Evolutionary conservation across 2,888 invertebrate species (phyloP), one percentile per base, ranked within the genome.

Genomic region (Stratiomys singularior): DNA sequence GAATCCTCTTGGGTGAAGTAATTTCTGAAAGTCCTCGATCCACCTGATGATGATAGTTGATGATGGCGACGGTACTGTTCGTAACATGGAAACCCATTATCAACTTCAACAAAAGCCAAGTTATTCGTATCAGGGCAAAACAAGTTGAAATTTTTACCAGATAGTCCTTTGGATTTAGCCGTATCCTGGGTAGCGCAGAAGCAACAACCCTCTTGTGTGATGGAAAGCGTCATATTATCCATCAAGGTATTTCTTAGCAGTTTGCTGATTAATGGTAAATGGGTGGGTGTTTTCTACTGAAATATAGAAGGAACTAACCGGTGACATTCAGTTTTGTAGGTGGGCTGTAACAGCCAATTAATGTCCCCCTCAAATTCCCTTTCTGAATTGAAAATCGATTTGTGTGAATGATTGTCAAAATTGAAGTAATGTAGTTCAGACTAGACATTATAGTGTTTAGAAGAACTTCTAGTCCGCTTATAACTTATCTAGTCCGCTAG

Each of bases 11-110:
- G 69, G 69, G 69, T 47, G 25, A 46, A 25, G 28, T 69, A 15
- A 69, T 69, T 69, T 46, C 30, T 44, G 44, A 47, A 25, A 25
- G 69, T 25, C 69, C 28, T 66, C 23, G n/a, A 25, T 60, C 15
- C 60, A 23, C 11, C 11, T 5, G 9, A 4, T 15, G 60, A 60
- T 60, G 23, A 60, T 18, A 5, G 60, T 37, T 25, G 60, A 60
- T 21, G 60, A 25, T 1, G 60, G 23, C 60, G 18, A 60, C 37
- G 37, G 37, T 37, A 37, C 5, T 9, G 37, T 37, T 37, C 5
- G 37, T 37, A 9, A 9, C 37, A 9, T 37, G 9, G 37, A 37
- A 37, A 3, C 37, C 60, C 60, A 25, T 60, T 18, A 60, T 60
- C 23, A 60, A 25, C 15, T 5, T 25, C 15, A 23, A 60, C 60